A percentile compares a stretch with the other conserved stretches of the same genome.
These are phyloP conservation scores for Minunthozetes semirufus DNA, from an alignment of 2,888 invertebrate species.

Conservation along the genomic window DNA sequence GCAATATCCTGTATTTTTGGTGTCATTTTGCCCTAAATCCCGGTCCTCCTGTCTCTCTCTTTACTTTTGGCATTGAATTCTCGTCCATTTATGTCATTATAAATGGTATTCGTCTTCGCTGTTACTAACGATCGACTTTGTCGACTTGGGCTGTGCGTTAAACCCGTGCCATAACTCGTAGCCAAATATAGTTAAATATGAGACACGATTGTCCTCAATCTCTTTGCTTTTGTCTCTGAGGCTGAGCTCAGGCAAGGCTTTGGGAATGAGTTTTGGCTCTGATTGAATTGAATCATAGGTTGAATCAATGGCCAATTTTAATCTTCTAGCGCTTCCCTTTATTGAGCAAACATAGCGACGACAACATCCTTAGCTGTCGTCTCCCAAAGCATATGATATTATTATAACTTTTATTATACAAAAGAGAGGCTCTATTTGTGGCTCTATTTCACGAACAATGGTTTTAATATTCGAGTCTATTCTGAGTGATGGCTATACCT, in stretches of 20 bases:
- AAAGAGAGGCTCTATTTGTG: neutral
- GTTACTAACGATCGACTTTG: neutral
- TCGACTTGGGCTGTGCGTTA: neutral
- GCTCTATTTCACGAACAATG: constrained; percentile 25
- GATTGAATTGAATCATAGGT: no score
- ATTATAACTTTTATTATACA: neutral
- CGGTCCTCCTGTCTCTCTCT: neutral
- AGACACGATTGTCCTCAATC: neutral
- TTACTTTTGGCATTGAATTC: constrained; percentile 20
- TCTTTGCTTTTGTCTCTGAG: neutral
- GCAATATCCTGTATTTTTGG: constrained; percentile 26
- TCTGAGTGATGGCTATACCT: neutral
- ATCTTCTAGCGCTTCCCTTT: neutral
- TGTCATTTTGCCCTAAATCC: constrained; percentile 18
- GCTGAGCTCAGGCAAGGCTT: neutral
- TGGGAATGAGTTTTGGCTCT: neutral
- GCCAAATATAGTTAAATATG: neutral
- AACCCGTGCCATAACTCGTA: constrained; percentile 15
- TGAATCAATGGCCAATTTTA: constrained; percentile 7
- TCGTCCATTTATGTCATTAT: constrained; percentile 22
- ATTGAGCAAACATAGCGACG: constrained; percentile 4
- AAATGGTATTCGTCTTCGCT: neutral
- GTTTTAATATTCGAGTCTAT: neutral
- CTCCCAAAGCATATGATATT: constrained; percentile 1
- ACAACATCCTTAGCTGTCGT: neutral